A percentile compares a stretch with the other conserved stretches of the same genome.
Evolutionary conservation across 2,113 vertebrate species (phyloP).

Genomic region (Heteronetta atricapilla): DNA sequence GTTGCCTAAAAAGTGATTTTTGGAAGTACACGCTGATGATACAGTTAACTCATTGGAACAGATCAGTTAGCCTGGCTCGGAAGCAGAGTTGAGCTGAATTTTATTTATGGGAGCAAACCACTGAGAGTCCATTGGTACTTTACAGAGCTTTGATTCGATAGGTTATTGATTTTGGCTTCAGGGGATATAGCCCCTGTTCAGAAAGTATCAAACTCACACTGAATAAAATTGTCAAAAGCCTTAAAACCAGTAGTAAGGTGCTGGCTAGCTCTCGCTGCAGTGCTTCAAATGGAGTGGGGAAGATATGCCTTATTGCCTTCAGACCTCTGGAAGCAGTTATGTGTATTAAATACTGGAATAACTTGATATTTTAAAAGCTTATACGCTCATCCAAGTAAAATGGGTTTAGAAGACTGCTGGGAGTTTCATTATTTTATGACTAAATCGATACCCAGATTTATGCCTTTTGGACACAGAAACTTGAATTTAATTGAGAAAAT

Average conservation of each 20-base stretch:
- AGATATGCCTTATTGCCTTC: conserved; percentile 75
- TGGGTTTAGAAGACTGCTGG: conserved; percentile 81
- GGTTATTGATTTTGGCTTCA: conserved; percentile 82
- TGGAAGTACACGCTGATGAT: conserved; percentile 8
- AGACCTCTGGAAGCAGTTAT: conserved; percentile 80
- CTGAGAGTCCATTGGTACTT: conserved; percentile 72
- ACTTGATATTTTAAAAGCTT: conserved; percentile 84
- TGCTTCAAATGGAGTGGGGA: conserved; percentile 72
- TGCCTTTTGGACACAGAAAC: conserved; percentile 79
- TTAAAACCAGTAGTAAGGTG: conserved; percentile 66
- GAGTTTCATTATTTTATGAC: conserved; percentile 82
- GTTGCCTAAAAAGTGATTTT: conserved; percentile 47
- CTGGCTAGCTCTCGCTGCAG: conserved; percentile 49
- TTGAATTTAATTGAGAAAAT: conserved; percentile 83
- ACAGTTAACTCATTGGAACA: conserved; percentile 52
- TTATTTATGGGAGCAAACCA: conserved; percentile 72
- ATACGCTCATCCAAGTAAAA: conserved; percentile 81
- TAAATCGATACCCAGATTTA: conserved; percentile 82
- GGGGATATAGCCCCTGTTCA: conserved; percentile 69
- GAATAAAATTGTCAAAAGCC: conserved; percentile 78
- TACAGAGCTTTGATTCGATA: conserved; percentile 80
- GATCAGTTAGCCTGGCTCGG: conserved; percentile 54
- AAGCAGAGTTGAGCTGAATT: conserved; percentile 62
- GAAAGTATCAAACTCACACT: conserved; percentile 74
- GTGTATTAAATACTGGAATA: conserved; percentile 82